Evolutionary conservation across 1,140 invertebrate species (phyloP), one percentile per base, ranked within the genome.

Genomic region (Venustaconcha ellipsiformis): DNA sequence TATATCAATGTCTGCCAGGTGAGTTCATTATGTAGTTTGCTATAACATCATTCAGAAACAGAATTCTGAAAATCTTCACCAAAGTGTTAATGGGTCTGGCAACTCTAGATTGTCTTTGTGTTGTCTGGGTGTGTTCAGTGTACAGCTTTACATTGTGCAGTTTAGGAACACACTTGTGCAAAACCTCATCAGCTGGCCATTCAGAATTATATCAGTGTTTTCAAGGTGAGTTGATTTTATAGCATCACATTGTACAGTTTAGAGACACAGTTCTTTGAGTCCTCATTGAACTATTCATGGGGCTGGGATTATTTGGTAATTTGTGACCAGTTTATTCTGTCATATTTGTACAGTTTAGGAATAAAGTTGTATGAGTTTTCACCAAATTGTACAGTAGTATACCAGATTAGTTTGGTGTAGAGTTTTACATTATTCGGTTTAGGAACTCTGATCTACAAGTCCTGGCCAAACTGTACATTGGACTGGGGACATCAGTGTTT

Each of bases 181-280:
- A 56, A 94, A 95, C 48, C 91, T 99, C n/a, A 96, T 99, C 3
- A 93, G 68, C 91, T 99, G 0, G 37, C 93, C 57, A 94, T 94
- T 15, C 96, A 97, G 0, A 97, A 99, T 87, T 99, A 97, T 88
- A 96, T 98, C 5, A 98, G 96, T 87, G 97, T 98, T 94, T 91
- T 88, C 76, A 89, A 89, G 83, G 87, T 88, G 80, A 60, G 58
- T 65, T 57, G 1, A 37, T 11, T 48, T 0, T 48, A 17, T 37
- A 18, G 37, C 18, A 48, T 26, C 55, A 65, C 14, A 37, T 11
- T 48, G 4, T 48, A 48, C 94, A 94, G 62, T 99, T 98, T 88
- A 93, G 97, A 6, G 96, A 11, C 37, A 48, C 37, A 48, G 4
- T 48, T 48, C 1, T 48, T 2, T 11, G 37, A 48, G 4, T 8